phyloP scores from a whole-genome alignment of 1,140 invertebrate species.

The Gerris buenoi region DNA sequence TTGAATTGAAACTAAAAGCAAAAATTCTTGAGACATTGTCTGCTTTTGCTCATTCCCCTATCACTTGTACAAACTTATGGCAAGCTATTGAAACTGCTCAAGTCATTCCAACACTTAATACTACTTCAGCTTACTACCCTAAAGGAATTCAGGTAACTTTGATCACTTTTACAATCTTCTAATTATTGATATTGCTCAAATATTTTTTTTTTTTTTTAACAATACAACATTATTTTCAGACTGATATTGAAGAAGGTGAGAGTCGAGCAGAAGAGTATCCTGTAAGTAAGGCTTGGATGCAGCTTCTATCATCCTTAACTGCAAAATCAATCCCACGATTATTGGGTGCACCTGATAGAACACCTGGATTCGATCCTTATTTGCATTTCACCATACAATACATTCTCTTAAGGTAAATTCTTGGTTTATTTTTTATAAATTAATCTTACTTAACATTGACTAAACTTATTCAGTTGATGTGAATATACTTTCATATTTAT shows the following conservation, averaged over 20 bases:
- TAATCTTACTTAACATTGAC: too few species aligned
- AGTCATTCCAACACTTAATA: slow-evolving; percentile 53
- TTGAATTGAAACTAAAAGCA: slow-evolving; percentile 53
- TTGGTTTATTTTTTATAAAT: too few species aligned
- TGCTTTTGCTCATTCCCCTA: slow-evolving; percentile 55
- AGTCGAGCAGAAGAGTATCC: slow-evolving; percentile 76
- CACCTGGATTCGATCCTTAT: slow-evolving; percentile 79
- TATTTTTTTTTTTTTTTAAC: slow-evolving; percentile 5
- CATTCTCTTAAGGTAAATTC: slow-evolving; percentile 67
- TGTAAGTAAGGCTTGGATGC: slow-evolving; percentile 61
- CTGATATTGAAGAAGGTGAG: slow-evolving; percentile 61
- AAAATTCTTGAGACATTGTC: slow-evolving; percentile 60
- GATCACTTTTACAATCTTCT: too few species aligned
- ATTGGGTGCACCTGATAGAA: slow-evolving; percentile 63
- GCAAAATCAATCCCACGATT: slow-evolving; percentile 55
- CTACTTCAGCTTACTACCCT: slow-evolving; percentile 44
- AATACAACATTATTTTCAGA: slow-evolving; percentile 27
- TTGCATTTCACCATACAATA: slow-evolving; percentile 62
- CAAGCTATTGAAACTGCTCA: slow-evolving; percentile 72
- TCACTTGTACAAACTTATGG: slow-evolving; percentile 64
- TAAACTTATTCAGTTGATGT: too few species aligned
- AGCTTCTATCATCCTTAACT: slow-evolving; percentile 59
- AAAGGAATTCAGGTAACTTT: slow-evolving; percentile 40
- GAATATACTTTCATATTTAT: too few species aligned
- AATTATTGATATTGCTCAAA: too few species aligned